Conservation (phyloP, 2,113 vertebrate species). For the Panthera leo region DNA sequence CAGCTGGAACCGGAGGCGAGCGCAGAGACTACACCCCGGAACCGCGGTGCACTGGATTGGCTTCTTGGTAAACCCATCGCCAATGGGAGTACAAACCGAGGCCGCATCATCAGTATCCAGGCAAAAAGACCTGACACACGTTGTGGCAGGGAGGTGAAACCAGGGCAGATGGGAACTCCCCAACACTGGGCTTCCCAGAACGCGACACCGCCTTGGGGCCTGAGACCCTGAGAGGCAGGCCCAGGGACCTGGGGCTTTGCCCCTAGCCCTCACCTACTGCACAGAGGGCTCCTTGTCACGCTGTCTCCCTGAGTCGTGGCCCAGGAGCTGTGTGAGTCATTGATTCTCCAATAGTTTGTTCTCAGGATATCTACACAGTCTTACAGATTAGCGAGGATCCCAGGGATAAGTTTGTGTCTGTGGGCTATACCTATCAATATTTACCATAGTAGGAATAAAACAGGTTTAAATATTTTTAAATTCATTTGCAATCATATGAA, state of each 20-base stretch:
- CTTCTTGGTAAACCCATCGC: background rate
- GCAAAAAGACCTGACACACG: background rate
- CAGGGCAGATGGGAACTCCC: accelerated
- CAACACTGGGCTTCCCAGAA: accelerated
- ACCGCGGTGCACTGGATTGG: accelerated
- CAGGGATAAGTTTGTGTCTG: background rate
- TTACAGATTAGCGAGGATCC: background rate
- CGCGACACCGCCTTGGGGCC: too few relatives aligned
- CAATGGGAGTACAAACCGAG: background rate
- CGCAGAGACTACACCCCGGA: accelerated
- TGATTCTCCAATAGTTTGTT: background rate
- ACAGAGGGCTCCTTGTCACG: background rate
- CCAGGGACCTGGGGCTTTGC: background rate
- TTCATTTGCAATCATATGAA: background rate
- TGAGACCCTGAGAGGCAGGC: background rate
- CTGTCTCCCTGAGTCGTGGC: background rate
- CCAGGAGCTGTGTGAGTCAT: background rate
- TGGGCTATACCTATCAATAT: background rate
- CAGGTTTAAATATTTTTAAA: background rate
- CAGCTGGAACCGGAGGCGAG: background rate
- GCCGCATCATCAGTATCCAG: background rate
- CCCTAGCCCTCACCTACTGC: background rate
- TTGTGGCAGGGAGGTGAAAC: background rate
- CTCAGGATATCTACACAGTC: background rate
- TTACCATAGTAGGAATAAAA: background rate